These are phyloP conservation scores for Gerris lacustris DNA, from an alignment of 2,888 invertebrate species.

Conservation along the genomic window DNA sequence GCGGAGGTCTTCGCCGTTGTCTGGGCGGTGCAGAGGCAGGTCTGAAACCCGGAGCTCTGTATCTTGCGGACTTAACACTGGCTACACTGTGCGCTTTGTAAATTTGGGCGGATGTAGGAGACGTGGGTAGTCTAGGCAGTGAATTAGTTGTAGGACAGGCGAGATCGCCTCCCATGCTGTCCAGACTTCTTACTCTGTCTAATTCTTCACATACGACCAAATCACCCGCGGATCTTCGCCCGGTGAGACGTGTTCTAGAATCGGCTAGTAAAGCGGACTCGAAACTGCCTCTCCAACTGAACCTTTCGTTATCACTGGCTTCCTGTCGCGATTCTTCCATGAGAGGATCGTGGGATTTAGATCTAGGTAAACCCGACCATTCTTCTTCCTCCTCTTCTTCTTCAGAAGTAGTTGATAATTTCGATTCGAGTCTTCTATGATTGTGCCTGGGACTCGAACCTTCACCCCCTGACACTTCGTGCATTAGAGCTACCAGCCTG, in stretches of 20 bases:
- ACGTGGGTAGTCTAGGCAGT: constrained; percentile 63
- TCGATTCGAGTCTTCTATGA: constrained; percentile 45
- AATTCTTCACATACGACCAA: constrained; percentile 62
- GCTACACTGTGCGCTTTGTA: constrained; percentile 53
- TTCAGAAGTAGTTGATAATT: constrained; percentile 45
- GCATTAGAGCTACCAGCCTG: constrained; percentile 76
- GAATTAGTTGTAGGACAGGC: constrained; percentile 40
- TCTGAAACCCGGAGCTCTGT: constrained; percentile 71
- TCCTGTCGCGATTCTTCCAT: constrained; percentile 51
- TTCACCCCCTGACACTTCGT: constrained; percentile 73
- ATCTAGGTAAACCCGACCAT: constrained; percentile 52
- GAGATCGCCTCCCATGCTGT: constrained; percentile 65
- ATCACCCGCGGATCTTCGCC: constrained; percentile 45
- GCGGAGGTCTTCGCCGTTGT: constrained; percentile 41
- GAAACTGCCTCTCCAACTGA: constrained; percentile 85
- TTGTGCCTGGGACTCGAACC: constrained; percentile 28
- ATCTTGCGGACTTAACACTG: constrained; percentile 68
- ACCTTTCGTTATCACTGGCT: constrained; percentile 76
- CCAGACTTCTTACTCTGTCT: constrained; percentile 64
- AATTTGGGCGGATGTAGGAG: constrained; percentile 38
- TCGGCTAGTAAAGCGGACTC: constrained; percentile 82
- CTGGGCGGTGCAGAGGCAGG: constrained; percentile 40
- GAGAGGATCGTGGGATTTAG: constrained; percentile 68
- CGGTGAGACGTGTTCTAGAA: constrained; percentile 52
- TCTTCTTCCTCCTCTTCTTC: constrained; percentile 60